These are phyloP conservation scores for Melikaiella ostensackeni DNA, from an alignment of 2,888 invertebrate genomes.

Conservation along the genomic window DNA sequence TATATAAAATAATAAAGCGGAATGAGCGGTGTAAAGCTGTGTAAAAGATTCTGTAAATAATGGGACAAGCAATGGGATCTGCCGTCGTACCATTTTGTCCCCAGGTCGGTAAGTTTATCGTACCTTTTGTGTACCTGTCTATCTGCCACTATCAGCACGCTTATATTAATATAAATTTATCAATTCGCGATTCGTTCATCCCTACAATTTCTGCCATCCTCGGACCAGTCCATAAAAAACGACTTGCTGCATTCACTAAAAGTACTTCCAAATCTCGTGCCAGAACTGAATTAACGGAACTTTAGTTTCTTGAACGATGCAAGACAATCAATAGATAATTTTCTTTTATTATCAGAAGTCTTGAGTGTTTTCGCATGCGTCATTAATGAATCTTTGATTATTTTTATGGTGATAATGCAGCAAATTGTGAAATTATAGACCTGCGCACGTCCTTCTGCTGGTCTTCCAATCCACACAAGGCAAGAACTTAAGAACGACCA, in stretches of 20 bases:
- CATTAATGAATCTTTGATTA: neutral
- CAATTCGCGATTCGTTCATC: neutral
- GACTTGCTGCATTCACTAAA: constrained; percentile 8
- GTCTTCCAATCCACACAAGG: constrained; percentile 13
- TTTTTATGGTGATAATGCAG: constrained; percentile 3
- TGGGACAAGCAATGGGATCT: constrained; percentile 32
- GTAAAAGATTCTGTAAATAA: constrained; percentile 38
- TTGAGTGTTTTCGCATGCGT: neutral
- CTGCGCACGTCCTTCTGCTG: constrained; percentile 19
- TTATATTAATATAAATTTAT: constrained; percentile 16
- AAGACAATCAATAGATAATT: constrained; percentile 34
- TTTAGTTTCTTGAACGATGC: neutral
- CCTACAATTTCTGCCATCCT: neutral
- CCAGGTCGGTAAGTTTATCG: constrained; percentile 32
- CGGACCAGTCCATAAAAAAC: neutral
- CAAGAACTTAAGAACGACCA: constrained; percentile 21
- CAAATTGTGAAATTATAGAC: constrained; percentile 32
- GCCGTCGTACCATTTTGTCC: constrained; percentile 27
- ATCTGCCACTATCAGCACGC: constrained; percentile 26
- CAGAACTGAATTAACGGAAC: neutral
- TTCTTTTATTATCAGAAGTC: neutral
- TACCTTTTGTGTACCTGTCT: constrained; percentile 22
- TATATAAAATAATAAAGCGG: constrained; percentile 27
- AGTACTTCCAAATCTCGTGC: neutral
- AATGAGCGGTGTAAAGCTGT: constrained; percentile 24